phyloP scores from a whole-genome alignment of 2,797 vertebrate species.

The Acropternis orthonyx region DNA sequence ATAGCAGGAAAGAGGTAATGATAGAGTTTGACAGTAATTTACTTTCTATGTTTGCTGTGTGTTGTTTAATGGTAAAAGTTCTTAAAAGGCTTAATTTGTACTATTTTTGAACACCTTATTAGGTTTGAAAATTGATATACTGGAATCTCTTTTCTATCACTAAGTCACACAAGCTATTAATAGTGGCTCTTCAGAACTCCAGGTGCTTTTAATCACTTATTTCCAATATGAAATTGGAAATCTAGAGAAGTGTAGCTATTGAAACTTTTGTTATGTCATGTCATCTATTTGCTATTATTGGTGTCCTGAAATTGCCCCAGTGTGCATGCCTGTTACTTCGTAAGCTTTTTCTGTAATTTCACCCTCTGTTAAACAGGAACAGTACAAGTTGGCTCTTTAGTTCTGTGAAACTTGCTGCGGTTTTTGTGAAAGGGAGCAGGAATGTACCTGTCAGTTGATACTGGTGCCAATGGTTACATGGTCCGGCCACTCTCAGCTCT shows the following conservation, averaged over 20 bases:
- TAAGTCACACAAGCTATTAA: background rate
- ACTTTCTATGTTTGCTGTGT: constrained; percentile 13
- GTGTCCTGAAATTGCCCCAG: background rate
- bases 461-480: background rate
- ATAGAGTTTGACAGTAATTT: background rate
- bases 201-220: background rate
- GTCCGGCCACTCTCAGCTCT: background rate
- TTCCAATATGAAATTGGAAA: background rate
- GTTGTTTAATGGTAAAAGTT: background rate
- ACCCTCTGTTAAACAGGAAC: background rate
- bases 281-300: background rate
- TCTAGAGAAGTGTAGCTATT: background rate
- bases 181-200: background rate
- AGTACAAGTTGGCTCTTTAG: background rate
- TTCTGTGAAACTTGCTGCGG: background rate
- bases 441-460: background rate
- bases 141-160: background rate
- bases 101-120: background rate
- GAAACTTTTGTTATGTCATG: background rate
- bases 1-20: background rate
- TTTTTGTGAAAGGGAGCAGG: background rate
- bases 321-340: background rate
- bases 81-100: background rate
- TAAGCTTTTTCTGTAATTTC: background rate
- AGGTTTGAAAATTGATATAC: background rate